These are phyloP conservation scores for Aspidiotus destructor DNA, from an alignment of 2,888 invertebrate species.

Conservation along the genomic window DNA sequence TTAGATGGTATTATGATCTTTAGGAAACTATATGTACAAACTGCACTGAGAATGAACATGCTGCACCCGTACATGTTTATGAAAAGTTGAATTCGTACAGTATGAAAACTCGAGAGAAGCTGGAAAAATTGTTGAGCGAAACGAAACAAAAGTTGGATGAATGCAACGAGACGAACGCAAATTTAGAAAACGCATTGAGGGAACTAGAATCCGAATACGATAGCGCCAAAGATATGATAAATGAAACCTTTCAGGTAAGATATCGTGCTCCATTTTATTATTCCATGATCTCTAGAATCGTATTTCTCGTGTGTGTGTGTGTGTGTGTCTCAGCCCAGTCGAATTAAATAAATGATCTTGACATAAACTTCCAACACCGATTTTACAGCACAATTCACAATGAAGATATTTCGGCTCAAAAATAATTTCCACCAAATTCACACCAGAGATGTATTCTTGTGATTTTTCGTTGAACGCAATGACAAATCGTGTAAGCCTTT, in stretches of 20 bases:
- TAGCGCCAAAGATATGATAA: conserved; percentile 70
- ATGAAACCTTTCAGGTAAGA: conserved; percentile 52
- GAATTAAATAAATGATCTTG: no score
- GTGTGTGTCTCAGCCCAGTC: no score
- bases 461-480: no score
- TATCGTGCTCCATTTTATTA: background rate
- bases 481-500: no score
- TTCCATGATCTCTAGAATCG: background rate
- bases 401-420: no score
- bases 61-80: conserved; percentile 68
- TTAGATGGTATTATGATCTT: conserved; percentile 13
- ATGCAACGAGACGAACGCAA: conserved; percentile 64
- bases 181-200: conserved; percentile 66
- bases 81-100: conserved; percentile 74
- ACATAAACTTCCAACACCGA: no score
- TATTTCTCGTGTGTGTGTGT: no score
- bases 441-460: no score
- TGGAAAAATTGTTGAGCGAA: conserved; percentile 63
- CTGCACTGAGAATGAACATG: conserved; percentile 70
- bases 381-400: no score
- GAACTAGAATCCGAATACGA: conserved; percentile 81
- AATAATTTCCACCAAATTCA: no score
- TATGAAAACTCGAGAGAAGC: conserved; percentile 63
- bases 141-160: conserved; percentile 64
- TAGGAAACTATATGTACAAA: conserved; percentile 79